Evolutionary conservation across 2,113 vertebrate genomes (phyloP).

Genomic region (Oryzias celebensis): DNA sequence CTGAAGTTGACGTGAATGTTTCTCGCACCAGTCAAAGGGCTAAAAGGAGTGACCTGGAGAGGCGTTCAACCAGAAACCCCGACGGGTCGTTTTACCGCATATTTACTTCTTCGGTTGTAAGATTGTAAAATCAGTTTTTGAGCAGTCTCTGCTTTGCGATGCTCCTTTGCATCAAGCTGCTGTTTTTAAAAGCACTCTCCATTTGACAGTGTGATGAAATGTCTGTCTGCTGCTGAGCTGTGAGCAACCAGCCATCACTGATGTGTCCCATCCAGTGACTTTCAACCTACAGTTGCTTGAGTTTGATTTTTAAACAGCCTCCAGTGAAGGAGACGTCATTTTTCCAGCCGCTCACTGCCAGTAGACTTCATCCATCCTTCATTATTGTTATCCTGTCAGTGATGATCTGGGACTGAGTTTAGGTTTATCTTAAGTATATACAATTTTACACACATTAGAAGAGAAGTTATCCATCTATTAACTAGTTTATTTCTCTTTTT

Average conservation of each 20-base stretch:
- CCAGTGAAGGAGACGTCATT: conserved; percentile 38
- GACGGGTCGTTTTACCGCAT: conserved; percentile 64
- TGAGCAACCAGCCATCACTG: conserved; percentile 14
- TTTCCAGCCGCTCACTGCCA: conserved; percentile 42
- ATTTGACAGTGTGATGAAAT: conserved; percentile 38
- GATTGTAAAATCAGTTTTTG: conserved; percentile 54
- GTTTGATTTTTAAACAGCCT: too few species aligned
- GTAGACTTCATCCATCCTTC: conserved; percentile 48
- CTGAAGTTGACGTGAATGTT: conserved; percentile 67
- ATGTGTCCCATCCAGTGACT: too few species aligned
- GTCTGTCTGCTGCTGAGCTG: conserved; percentile 33
- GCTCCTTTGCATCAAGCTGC: conserved; percentile 57
- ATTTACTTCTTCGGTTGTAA: conserved; percentile 66
- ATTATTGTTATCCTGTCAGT: conserved; percentile 55
- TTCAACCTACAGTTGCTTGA: too few species aligned
- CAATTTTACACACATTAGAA: conserved; percentile 26
- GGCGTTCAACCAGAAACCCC: conserved; percentile 44
- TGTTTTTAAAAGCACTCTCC: conserved; percentile 37
- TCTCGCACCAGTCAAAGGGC: conserved; percentile 72
- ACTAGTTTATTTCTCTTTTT: conserved; percentile 55
- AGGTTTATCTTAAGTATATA: conserved; percentile 35
- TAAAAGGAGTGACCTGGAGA: conserved; percentile 62
- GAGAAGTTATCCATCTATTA: conserved; percentile 41
- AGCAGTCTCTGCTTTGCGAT: conserved; percentile 62
- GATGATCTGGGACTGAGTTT: conserved; percentile 21